Percentiles rank a stretch among this genome's conserved stretches.
phyloP scores from a whole-genome alignment of 1,140 invertebrate species.

The Drosophila trapezifrons region DNA sequence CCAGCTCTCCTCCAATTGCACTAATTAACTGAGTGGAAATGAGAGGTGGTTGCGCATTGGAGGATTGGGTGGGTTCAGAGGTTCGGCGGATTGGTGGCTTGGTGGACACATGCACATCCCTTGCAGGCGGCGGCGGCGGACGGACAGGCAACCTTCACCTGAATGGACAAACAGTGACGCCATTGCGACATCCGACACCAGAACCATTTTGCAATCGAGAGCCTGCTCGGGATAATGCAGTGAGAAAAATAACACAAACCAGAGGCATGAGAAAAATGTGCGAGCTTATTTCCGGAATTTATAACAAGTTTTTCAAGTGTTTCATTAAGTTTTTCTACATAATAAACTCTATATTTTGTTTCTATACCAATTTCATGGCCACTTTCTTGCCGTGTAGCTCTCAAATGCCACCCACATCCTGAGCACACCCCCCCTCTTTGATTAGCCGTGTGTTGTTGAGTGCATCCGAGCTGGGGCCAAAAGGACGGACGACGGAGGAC shows the following conservation, averaged over 20 bases:
- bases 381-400: background rate
- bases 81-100: background rate
- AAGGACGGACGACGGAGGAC: background rate
- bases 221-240: background rate
- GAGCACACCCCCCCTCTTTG: slow-evolving; percentile 20
- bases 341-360: background rate
- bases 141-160: slow-evolving; percentile 41
- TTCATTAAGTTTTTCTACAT: background rate
- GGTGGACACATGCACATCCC: slow-evolving; percentile 9
- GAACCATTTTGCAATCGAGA: slow-evolving; percentile 42
- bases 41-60: background rate
- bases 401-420: background rate
- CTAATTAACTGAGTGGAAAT: slow-evolving; percentile 47
- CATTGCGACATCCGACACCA: slow-evolving; percentile 51
- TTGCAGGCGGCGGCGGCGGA: slow-evolving; percentile 8
- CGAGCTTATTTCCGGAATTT: no score
- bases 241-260: background rate
- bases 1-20: slow-evolving; percentile 42
- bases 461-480: slow-evolving; percentile 22
- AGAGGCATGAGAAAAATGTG: no score
- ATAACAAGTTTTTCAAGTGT: background rate
- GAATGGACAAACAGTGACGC: slow-evolving; percentile 54
- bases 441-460: slow-evolving; percentile 44
- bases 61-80: background rate
- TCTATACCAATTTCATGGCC: background rate